Evolutionary conservation across 1,140 invertebrate species (phyloP).

Genomic region (Drepana arcuata): DNA sequence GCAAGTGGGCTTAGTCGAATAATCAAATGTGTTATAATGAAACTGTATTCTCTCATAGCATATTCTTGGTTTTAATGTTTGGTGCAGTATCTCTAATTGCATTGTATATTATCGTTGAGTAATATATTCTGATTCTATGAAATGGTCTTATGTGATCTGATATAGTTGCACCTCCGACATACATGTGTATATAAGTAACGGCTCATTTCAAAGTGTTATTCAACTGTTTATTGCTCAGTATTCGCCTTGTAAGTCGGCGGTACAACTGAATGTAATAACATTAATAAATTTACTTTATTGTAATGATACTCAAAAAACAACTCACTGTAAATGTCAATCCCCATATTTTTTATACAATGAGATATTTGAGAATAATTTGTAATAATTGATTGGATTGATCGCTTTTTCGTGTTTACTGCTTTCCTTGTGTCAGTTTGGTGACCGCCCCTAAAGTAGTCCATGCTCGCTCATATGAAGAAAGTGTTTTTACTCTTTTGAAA

Average conservation of each 20-base stretch:
- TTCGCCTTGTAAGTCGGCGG: constrained; percentile 38
- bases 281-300: constrained; percentile 39
- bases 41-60: constrained; percentile 47
- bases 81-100: constrained; percentile 68
- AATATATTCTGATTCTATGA: constrained; percentile 53
- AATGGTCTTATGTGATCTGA: constrained; percentile 31
- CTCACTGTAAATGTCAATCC: constrained; percentile 47
- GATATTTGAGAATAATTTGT: constrained; percentile 45
- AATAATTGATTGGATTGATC: constrained; percentile 72
- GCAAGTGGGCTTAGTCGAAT: constrained; percentile 61
- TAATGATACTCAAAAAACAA: constrained; percentile 69
- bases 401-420: constrained; percentile 73
- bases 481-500: constrained; percentile 65
- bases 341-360: constrained; percentile 37
- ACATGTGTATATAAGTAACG: constrained; percentile 26
- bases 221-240: too few species aligned
- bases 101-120: constrained; percentile 67
- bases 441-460: constrained; percentile 70
- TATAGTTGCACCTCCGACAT: constrained; percentile 34
- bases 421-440: constrained; percentile 74
- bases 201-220: too few species aligned
- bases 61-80: constrained; percentile 66
- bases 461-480: constrained; percentile 68
- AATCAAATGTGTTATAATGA: constrained; percentile 46
- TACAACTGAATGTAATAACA: constrained; percentile 29